phyloP scores from a whole-genome alignment of 2,888 invertebrate species.

The Drosophila dives region DNA sequence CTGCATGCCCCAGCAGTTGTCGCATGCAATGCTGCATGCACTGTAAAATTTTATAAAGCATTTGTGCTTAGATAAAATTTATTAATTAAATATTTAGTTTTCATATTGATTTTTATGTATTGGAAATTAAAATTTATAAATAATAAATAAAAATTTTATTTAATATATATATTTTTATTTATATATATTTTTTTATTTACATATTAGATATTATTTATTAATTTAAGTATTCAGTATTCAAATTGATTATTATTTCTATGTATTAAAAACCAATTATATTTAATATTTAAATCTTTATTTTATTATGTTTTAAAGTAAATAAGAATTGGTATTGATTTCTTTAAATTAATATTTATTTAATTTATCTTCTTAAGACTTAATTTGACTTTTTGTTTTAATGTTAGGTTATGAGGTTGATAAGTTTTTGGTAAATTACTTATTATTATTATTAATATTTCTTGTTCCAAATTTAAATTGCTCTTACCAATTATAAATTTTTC shows the following conservation, averaged over 20 bases:
- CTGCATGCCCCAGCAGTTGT: conserved; percentile 43
- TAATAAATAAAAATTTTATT: too few species aligned
- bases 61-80: not conserved
- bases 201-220: too few species aligned
- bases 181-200: not conserved
- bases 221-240: too few species aligned
- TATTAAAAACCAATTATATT: too few species aligned
- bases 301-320: not conserved
- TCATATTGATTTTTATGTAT: not conserved
- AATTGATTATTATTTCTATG: too few species aligned
- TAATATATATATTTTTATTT: not conserved
- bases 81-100: not conserved
- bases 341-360: not conserved
- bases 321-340: not conserved
- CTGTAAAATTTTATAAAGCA: conserved; percentile 12
- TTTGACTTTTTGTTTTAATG: not conserved
- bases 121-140: too few species aligned
- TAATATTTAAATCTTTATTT: not conserved
- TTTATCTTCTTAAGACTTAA: too few species aligned
- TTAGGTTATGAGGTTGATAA: too few species aligned
- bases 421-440: not conserved
- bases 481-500: not conserved
- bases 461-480: not conserved
- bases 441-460: not conserved
- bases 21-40: conserved; percentile 35